Percentiles rank a stretch among this genome's conserved stretches.
Evolutionary conservation across 2,888 invertebrate genomes (phyloP).

Genomic region (Spodoptera picta): DNA sequence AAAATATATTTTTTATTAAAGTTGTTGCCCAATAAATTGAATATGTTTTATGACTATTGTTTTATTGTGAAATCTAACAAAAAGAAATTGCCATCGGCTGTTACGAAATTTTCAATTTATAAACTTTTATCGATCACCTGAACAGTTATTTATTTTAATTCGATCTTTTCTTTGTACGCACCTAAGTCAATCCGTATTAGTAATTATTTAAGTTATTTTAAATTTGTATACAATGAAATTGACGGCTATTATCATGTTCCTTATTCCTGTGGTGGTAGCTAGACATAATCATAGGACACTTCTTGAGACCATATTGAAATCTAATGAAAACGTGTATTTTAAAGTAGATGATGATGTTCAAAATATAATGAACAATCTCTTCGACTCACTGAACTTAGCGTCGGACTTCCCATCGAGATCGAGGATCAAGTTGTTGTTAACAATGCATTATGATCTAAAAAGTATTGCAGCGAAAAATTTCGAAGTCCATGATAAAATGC

Average conservation of each 20-base stretch:
- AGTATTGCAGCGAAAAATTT: slow-evolving; percentile 57
- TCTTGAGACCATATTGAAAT: slow-evolving; percentile 34
- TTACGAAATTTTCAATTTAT: slow-evolving; percentile 18
- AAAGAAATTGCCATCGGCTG: slow-evolving; percentile 22
- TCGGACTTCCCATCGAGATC: slow-evolving; percentile 42
- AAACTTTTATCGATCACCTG: slow-evolving; percentile 5
- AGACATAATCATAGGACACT: slow-evolving; percentile 47
- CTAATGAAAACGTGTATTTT: slow-evolving; percentile 52
- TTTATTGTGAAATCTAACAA: slow-evolving; percentile 30
- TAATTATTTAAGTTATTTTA: slow-evolving; percentile 40
- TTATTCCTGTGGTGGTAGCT: slow-evolving; percentile 42
- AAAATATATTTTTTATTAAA: slow-evolving; percentile 23
- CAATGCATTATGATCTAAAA: slow-evolving; percentile 61
- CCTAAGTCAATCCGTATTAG: slow-evolving; percentile 33
- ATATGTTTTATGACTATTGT: slow-evolving; percentile 44
- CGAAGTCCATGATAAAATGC: slow-evolving; percentile 49
- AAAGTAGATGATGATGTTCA: slow-evolving; percentile 55
- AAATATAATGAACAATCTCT: slow-evolving; percentile 58
- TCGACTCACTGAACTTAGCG: slow-evolving; percentile 56
- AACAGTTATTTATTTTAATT: slow-evolving; percentile 12
- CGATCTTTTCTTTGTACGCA: slow-evolving; percentile 33
- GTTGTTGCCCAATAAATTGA: slow-evolving; percentile 48
- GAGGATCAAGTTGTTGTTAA: slow-evolving; percentile 53
- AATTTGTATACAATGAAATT: slow-evolving; percentile 32
- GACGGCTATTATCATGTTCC: slow-evolving; percentile 24